Conservation (phyloP, 2,888 invertebrate species). For the Neoitamus cyanurus region DNA sequence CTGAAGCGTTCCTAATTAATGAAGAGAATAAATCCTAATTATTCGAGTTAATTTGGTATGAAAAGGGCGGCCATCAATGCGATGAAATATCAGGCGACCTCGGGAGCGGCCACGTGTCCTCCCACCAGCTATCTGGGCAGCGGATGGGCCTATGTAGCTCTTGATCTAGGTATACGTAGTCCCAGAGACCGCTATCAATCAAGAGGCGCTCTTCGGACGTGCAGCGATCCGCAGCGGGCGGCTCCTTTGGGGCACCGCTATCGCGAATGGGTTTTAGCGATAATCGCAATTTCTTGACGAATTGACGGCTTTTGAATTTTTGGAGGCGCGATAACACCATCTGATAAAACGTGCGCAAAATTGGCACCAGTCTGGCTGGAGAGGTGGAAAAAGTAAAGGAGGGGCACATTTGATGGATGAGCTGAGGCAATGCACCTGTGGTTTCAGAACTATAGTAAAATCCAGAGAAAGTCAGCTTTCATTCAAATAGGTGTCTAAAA, state of each 20-base stretch:
- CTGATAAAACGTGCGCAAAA: neutral
- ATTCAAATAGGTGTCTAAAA: no score
- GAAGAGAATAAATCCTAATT: slow-evolving; percentile 52
- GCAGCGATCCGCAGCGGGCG: neutral
- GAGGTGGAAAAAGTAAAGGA: neutral
- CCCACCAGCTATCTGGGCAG: neutral
- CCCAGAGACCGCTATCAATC: slow-evolving; percentile 21
- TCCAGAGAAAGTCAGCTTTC: no score
- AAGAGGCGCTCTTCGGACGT: neutral
- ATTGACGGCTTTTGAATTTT: slow-evolving; percentile 7
- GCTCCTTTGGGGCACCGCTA: slow-evolving; percentile 6
- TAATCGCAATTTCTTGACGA: slow-evolving; percentile 29
- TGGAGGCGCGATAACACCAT: neutral
- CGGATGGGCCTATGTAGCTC: neutral
- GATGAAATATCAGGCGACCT: slow-evolving; percentile 24
- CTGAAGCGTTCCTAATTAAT: slow-evolving; percentile 49
- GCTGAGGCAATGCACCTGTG: neutral
- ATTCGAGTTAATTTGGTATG: slow-evolving; percentile 51
- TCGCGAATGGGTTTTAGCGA: neutral
- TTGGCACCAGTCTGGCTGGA: neutral
- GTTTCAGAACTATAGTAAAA: neutral
- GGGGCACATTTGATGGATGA: neutral
- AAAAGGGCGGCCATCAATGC: slow-evolving; percentile 39
- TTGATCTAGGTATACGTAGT: neutral
- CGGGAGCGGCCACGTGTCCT: neutral